Conservation (phyloP, 2,113 vertebrate genomes). For the Pogonocichla stellata region DNA sequence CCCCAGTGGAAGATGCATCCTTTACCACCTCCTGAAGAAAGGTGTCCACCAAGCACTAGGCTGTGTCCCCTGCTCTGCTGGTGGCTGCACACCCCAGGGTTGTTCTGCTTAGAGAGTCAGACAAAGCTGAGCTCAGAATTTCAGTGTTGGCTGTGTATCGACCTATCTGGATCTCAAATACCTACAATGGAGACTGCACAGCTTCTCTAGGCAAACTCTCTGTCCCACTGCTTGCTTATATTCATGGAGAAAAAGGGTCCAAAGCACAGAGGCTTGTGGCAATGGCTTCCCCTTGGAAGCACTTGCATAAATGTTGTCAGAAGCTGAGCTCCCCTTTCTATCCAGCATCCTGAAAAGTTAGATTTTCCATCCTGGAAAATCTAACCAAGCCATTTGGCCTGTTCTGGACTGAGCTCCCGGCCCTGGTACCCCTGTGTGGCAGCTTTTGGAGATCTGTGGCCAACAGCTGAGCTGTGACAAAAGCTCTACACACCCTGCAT, state of each 20-base stretch:
- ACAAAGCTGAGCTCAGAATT: not conserved
- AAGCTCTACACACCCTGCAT: not conserved
- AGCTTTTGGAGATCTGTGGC: not conserved
- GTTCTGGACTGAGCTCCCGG: not conserved
- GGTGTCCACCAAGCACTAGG: not conserved
- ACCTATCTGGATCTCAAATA: not conserved
- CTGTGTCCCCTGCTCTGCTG: not conserved
- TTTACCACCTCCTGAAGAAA: not conserved
- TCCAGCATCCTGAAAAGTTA: not conserved
- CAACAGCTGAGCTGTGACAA: not conserved
- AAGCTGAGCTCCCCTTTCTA: not conserved
- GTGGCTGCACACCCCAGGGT: not conserved
- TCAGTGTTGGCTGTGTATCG: fast-evolving
- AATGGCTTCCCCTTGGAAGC: not conserved
- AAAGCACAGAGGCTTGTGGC: not conserved
- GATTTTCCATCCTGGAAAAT: no score
- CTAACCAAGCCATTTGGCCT: not conserved
- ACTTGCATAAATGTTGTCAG: not conserved
- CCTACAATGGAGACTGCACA: not conserved
- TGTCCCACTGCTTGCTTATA: not conserved
- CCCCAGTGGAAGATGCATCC: not conserved
- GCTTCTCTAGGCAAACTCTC: not conserved
- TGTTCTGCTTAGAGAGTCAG: not conserved
- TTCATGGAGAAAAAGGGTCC: fast-evolving
- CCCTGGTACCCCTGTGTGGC: not conserved